phyloP scores from a whole-genome alignment of 1,140 invertebrate genomes.

The Lerema accius region DNA sequence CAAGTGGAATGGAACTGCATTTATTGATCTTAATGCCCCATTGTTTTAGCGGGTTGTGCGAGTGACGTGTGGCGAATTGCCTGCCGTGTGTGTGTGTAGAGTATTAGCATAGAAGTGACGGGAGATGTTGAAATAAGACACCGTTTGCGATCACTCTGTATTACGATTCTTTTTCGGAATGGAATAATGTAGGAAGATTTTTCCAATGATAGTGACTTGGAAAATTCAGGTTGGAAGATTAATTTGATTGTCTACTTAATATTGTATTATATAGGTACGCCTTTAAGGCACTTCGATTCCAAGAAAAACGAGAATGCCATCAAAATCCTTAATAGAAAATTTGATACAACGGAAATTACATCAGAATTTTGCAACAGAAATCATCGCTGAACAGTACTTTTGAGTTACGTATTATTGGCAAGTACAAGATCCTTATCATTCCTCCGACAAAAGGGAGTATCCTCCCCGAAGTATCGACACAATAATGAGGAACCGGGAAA shows the following conservation, averaged over 20 bases:
- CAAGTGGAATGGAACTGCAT: slow-evolving; percentile 32
- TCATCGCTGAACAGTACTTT: slow-evolving; percentile 35
- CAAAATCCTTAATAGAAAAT: background rate
- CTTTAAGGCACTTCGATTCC: too few relatives aligned
- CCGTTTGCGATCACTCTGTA: background rate
- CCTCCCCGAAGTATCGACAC: slow-evolving; percentile 74
- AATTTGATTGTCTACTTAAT: too few relatives aligned
- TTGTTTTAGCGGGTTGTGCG: slow-evolving; percentile 25
- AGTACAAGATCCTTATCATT: slow-evolving; percentile 70
- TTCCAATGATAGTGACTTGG: too few relatives aligned
- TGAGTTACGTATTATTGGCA: slow-evolving; percentile 47
- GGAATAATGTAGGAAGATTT: too few relatives aligned
- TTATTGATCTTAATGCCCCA: slow-evolving; percentile 33
- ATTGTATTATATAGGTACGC: too few relatives aligned
- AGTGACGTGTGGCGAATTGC: slow-evolving; percentile 33
- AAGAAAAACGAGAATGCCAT: background rate
- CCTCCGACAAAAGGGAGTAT: slow-evolving; percentile 61
- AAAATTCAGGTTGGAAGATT: too few relatives aligned
- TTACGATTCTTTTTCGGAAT: too few relatives aligned
- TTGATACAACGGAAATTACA: slow-evolving; percentile 40
- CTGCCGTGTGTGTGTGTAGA: slow-evolving; percentile 9
- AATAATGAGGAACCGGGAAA: slow-evolving; percentile 81
- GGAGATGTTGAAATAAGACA: background rate
- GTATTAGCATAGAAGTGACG: slow-evolving; percentile 25
- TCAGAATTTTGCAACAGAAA: slow-evolving; percentile 32